Evolutionary conservation across 2,888 invertebrate species (phyloP), one percentile per base, ranked within the genome.

Genomic region (Meandrusa payeni): DNA sequence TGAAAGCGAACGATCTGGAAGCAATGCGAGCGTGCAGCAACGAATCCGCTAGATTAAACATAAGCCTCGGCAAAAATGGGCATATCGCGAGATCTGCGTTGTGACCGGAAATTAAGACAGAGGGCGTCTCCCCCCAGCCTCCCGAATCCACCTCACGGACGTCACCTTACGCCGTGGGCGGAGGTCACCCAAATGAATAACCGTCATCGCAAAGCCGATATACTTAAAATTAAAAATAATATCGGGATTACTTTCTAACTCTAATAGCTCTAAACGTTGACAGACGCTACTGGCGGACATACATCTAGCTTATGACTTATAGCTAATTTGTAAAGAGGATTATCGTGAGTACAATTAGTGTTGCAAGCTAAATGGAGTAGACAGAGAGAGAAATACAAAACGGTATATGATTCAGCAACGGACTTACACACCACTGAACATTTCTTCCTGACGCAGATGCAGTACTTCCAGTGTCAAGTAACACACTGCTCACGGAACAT

Each of bases 61-160:
- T 36, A 42, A 42, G 23, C 31, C 50, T 39, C 37, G 43, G 58
- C 54, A 59, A 61, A 57, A 59, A 59, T 61, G 54, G 53, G 56
- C 49, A 59, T 61, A 61, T 64, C 64, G 54, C 50, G 47, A 75
- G 76, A 82, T 81, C 80, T 72, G 69, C 60, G 62, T 67, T 64
- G 67, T 69, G 72, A 81, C 83, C 83, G 83, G 83, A 85, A 83
- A 85, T 83, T 83, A 83, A 83, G 81, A 76, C 76, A 76, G 66
- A 69, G 64, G 67, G 61, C 57, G 53, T 54, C 56, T 50, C 56
- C 57, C 51, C 60, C 65, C 61, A 50, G 45, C 48, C 47, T 60
- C 61, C 63, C 66, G 68, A 40, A 69, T 74, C 77, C 34, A n/a
- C 19, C 76, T 77, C 36, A 64, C 69, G 75, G 78, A 72, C 80